Base-by-base conservation (phyloP, 2,113 vertebrate species). In the Mirza zaza region DNA sequence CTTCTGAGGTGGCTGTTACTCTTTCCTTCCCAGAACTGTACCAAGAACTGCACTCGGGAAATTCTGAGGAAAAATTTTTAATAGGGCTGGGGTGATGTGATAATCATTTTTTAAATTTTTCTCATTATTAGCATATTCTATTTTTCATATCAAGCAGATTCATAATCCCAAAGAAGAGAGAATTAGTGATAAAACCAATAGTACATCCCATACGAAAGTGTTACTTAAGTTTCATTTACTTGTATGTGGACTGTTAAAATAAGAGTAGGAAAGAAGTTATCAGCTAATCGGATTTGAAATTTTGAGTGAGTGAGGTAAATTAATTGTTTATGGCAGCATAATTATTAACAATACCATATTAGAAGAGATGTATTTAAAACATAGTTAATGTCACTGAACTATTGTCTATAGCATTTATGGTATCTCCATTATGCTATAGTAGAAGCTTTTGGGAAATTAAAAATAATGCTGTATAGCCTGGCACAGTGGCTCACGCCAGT, bases 1-100 rank as follows among this genome's bases (percentile, higher is more conserved):
- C 18, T 71, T 29, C 57, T 70, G 39, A 25, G 5, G 27, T 50
- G 14, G 5, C 42, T 39, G 12, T 45, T 8, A 39, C 50, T 65
- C 6, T 76, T 48, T 1, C 34, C 32, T 68, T 45, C 6, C 21
- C 18, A 29, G 36, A 36, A 61, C 13, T 20, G 12, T 2, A 42
- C 15, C 34, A 17, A 34, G 23, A 63, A 11, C 4, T 25, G 18
- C 6, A 21, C 45, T 91, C 27, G 89, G 68, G 92, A 83, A 77
- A 93, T 32, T 94, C 92, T 92, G 92, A 94, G 90, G 95, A 96
- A 98, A 97, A 92, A 97, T 97, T 97, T 97, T 95, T 95, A 96
- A 77, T 93, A 94, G 45, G 87, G 21, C 61, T 79, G 11, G 36
- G 57, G 15, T 65, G 93, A 91, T 96, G 25, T 94, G 84, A 93